These are phyloP conservation scores for Cyrtodaria siliqua DNA, from an alignment of 2,888 invertebrate genomes.

Conservation along the genomic window DNA sequence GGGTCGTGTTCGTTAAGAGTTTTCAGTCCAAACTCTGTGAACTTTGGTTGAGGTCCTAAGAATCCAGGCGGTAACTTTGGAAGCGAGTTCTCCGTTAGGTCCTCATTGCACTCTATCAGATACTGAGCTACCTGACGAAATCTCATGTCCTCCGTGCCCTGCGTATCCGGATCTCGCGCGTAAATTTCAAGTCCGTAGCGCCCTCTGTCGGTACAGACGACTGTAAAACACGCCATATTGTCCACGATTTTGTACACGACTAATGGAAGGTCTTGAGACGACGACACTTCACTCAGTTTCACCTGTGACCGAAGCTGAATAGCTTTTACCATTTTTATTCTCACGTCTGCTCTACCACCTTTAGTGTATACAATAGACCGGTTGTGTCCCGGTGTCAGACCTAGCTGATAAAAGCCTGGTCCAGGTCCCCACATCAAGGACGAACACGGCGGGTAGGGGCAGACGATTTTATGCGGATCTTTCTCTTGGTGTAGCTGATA, in stretches of 20 bases:
- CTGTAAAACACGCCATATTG: slow-evolving; percentile 60
- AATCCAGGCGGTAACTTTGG: slow-evolving; percentile 70
- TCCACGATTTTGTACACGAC: slow-evolving; percentile 67
- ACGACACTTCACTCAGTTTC: slow-evolving; percentile 54
- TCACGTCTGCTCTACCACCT: slow-evolving; percentile 61
- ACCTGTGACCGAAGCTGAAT: slow-evolving; percentile 69
- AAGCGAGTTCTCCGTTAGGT: slow-evolving; percentile 51
- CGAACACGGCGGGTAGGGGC: slow-evolving; percentile 70
- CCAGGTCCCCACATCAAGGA: slow-evolving; percentile 73
- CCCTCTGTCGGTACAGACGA: slow-evolving; percentile 63
- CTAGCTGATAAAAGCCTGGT: slow-evolving; percentile 69
- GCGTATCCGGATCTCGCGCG: slow-evolving; percentile 71
- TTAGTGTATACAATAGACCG: slow-evolving; percentile 63
- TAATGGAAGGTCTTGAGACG: slow-evolving; percentile 58
- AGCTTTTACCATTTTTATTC: slow-evolving; percentile 64
- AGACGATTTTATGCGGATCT: slow-evolving; percentile 43
- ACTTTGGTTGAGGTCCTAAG: slow-evolving; percentile 72
- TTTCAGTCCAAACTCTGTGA: slow-evolving; percentile 68
- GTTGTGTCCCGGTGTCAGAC: slow-evolving; percentile 59
- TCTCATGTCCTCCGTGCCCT: slow-evolving; percentile 69
- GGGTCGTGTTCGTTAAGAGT: slow-evolving; percentile 70
- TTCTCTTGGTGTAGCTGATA: slow-evolving; percentile 67
- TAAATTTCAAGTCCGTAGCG: slow-evolving; percentile 72
- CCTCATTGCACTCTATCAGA: slow-evolving; percentile 68
- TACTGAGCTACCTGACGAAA: slow-evolving; percentile 73